phyloP scores from a whole-genome alignment of 2,797 vertebrate genomes.

The Xenentodon cancila region DNA sequence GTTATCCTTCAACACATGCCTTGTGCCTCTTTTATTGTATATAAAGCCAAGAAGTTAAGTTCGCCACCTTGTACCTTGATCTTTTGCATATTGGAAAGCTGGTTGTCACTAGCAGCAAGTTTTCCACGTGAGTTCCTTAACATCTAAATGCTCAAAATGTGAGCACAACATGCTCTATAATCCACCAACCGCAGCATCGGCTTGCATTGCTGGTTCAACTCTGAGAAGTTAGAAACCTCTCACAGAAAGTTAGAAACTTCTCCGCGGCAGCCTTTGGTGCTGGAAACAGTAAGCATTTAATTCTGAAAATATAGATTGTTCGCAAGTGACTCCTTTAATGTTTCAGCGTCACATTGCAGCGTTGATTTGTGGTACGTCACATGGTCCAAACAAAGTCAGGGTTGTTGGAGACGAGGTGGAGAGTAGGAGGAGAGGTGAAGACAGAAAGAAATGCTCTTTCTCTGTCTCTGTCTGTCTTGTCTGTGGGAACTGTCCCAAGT shows the following conservation, averaged over 20 bases:
- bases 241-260: neutral
- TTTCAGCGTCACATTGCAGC: conserved; percentile 20
- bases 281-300: neutral
- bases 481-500: conserved; percentile 81
- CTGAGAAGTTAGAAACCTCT: neutral
- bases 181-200: neutral
- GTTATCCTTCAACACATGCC: too few relatives aligned
- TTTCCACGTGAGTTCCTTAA: too few relatives aligned
- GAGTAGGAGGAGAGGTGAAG: conserved; percentile 76
- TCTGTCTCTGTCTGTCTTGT: conserved; percentile 72
- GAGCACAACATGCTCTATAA: too few relatives aligned
- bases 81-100: too few relatives aligned
- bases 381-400: conserved; percentile 70
- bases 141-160: too few relatives aligned
- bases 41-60: too few relatives aligned
- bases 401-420: conserved; percentile 68
- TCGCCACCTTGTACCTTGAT: too few relatives aligned
- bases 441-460: conserved; percentile 70
- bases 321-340: conserved; percentile 3
- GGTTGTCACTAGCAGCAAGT: too few relatives aligned
- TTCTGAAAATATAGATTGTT: neutral
- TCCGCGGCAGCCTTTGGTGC: neutral
- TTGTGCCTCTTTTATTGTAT: too few relatives aligned
- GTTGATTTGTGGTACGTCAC: conserved; percentile 49
- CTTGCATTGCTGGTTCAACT: neutral